phyloP scores from a whole-genome alignment of 1,140 invertebrate genomes.

The Drosophila kohkoa region DNA sequence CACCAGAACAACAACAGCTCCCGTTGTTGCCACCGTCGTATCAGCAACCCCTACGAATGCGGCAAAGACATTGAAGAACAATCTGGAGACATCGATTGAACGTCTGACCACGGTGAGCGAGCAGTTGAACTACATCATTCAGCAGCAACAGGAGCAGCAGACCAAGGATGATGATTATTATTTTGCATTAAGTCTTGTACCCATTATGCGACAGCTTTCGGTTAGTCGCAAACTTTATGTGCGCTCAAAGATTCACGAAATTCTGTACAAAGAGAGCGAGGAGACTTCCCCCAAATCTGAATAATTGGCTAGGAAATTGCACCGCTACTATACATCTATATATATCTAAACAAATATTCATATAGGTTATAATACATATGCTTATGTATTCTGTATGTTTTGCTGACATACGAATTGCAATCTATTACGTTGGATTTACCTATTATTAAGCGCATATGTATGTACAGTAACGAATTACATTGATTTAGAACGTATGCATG shows the following conservation, averaged over 20 bases:
- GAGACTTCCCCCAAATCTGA: slow-evolving; percentile 31
- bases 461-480: slow-evolving; percentile 23
- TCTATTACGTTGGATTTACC: slow-evolving; percentile 27
- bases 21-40: slow-evolving; percentile 60
- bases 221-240: slow-evolving; percentile 69
- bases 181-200: slow-evolving; percentile 68
- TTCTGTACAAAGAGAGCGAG: slow-evolving; percentile 71
- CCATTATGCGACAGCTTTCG: slow-evolving; percentile 66
- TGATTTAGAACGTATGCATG: slow-evolving; percentile 28
- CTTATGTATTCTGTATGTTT: slow-evolving; percentile 26
- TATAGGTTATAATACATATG: slow-evolving; percentile 21
- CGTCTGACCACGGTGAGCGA: slow-evolving; percentile 67
- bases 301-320: slow-evolving; percentile 14
- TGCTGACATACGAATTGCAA: slow-evolving; percentile 25
- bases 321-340: slow-evolving; percentile 8
- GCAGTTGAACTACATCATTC: slow-evolving; percentile 66
- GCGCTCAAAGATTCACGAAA: slow-evolving; percentile 70
- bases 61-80: slow-evolving; percentile 71
- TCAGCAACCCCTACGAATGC: slow-evolving; percentile 44
- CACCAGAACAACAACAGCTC: slow-evolving; percentile 7
- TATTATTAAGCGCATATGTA: slow-evolving; percentile 39
- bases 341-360: slow-evolving; percentile 25
- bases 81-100: slow-evolving; percentile 71
- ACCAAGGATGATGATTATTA: slow-evolving; percentile 73
- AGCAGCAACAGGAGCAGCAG: slow-evolving; percentile 65